Evolutionary conservation across 1,140 invertebrate species (phyloP), one percentile per base, ranked within the genome.

Genomic region (Drosophila chauvacae): DNA sequence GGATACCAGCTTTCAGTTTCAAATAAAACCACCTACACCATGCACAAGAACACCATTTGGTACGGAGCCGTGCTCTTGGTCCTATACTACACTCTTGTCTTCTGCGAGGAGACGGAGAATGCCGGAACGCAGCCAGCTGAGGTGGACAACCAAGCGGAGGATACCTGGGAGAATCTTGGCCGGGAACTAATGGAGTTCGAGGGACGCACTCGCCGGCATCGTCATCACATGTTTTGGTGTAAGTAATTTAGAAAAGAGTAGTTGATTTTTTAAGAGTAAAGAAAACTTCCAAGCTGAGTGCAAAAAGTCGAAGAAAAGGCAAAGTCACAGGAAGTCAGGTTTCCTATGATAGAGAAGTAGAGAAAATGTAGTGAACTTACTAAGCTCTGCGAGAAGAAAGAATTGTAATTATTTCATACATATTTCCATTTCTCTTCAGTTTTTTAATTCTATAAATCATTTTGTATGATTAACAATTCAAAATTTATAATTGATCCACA

Each of bases 161-260:
- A 84, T 7, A 77, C 39, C 3, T 64, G 74, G 44, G 35, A 74
- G 11, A 73, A 56, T 30, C 55, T 62, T n/a, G 86, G 75, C 9
- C 77, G 75, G n/a, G 82, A 80, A 33, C 59, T 90, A 6, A 42
- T 80, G 56, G 69, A 82, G 30, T 81, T 90, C 14, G 86, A 90
- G 53, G 86, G 86, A 72, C 87, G 85, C 14, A 90, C 85, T n/a
- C 87, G 86, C 23, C 86, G 86, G 37, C 86, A 90, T 80, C 84
- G 84, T 14, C 84, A 88, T 50, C 84, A 87, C 60, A 64, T 58
- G 13, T 73, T 85, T n/a, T 90, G 85, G 84, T 73, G 84, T 86
- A 86, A 86, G 82, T 79, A 44, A 41, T 18, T 18, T 0, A 16
- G 0, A 16, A 18, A 37, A 33, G 6, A 20, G 11, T 14, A 14